Evolutionary conservation across 2,888 invertebrate species (phyloP), one percentile per base, ranked within the genome.

Genomic region (Lathronympha strigana): DNA sequence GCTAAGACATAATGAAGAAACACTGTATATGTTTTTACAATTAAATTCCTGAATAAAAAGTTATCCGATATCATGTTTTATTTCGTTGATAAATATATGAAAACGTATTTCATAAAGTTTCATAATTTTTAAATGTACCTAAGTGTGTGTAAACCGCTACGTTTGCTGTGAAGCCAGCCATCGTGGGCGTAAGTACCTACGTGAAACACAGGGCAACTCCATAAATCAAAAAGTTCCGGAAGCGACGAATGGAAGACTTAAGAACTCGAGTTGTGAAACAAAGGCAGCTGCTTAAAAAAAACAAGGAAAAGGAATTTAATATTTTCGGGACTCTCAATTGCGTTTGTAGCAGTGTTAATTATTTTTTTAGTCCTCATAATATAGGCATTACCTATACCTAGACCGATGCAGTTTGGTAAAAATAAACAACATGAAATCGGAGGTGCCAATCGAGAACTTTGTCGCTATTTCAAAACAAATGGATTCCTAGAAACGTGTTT

Each of bases 201-300:
- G 81, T 77, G 71, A 73, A 77, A 72, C 72, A 72, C 69, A 73
- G 72, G 72, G 71, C 63, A 70, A 73, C 69, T 68, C 69, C 70
- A 76, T 77, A 77, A 78, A 87, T 86, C 84, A 84, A 76, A 82
- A 85, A 86, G 76, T 85, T 84, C 60, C 75, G 72, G 78, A 81
- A 75, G 76, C 77, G 73, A 73, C 73, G 76, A 77, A 73, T 82
- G 75, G 77, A 72, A 82, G 75, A 68, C 68, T 72, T 75, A 75
- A 76, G 73, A 78, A 78, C 72, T 68, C 67, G 70, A 77, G 76
- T 79, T 78, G 60, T 67, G 69, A 74, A 78, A 81, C 77, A 77
- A 78, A 76, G 71, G 73, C 78, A 76, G 76, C 76, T 81, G 77
- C 75, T 78, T 76, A 73, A 71, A 72, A 64, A 67, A 67, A 74